Evolutionary conservation across 2,113 vertebrate species (phyloP), one percentile per base, ranked within the genome.

Genomic region (Amblyornis subalaris): DNA sequence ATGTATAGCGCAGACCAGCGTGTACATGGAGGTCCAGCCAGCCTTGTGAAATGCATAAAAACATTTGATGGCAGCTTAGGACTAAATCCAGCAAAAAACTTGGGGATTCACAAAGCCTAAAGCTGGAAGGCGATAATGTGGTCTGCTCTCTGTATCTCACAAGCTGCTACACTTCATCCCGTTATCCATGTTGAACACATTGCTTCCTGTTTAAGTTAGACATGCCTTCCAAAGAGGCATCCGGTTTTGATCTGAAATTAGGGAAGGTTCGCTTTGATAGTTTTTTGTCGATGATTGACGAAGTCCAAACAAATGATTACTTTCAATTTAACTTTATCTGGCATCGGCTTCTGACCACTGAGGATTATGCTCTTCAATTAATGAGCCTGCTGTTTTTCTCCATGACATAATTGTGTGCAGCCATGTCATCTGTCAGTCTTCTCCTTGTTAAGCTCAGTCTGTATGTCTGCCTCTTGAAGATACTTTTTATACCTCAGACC

Each of bases 101-200:
- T 6, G 0, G 64, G 71, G 64, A 48, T 77, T 51, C 12, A 3
- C 51, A 40, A 38, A 84, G 44, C 55, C 69, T 47, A 20, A 40
- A 48, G 60, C 51, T 83, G 53, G 38, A 60, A 92, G 48, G 38
- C 0, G 5, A 86, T 48, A 74, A 62, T 38, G 86, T 66, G 73
- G 55, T 96, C 96, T 96, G 94, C 55, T 92, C 51, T 96, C 85
- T 96, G 94, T 95, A 96, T 74, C 92, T 96, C 83, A 83, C 90
- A 94, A n/a, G 92, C 92, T 92, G 90, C 94, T 96, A 14, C 55
- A 10, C 76, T 92, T 94, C 92, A 94, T 86, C 92, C 83, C 0
- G 0, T 95, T 96, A 96, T 95, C 92, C 94, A 67, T 67, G 51
- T 6, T 90, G 90, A 92, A 67, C 90, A 85, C 67, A 26, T n/a